Evolutionary conservation across 2,113 vertebrate species (phyloP).

Genomic region (Sprattus sprattus): DNA sequence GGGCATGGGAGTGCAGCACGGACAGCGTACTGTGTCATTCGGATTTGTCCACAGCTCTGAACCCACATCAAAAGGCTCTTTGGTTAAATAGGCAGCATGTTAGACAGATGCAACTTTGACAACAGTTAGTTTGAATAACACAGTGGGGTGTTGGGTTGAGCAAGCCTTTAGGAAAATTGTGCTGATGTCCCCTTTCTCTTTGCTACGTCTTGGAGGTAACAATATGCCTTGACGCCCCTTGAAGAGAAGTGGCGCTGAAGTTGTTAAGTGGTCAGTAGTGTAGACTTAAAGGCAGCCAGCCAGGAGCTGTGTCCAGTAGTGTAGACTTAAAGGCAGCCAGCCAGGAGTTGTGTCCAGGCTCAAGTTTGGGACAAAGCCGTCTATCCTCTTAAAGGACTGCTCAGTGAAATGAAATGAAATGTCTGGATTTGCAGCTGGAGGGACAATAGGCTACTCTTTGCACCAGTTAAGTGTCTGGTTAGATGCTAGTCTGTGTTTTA

Average conservation of each 20-base stretch:
- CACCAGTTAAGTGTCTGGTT: too few relatives aligned
- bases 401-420: not conserved
- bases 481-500: not conserved
- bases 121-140: not conserved
- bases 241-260: not conserved
- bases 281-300: not conserved
- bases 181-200: not conserved
- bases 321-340: not conserved
- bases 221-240: not conserved
- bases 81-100: not conserved
- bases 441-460: not conserved
- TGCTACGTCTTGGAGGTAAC: not conserved
- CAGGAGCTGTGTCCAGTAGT: not conserved
- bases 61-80: not conserved
- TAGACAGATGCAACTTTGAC: not conserved
- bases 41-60: not conserved
- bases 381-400: not conserved
- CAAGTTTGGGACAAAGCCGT: not conserved
- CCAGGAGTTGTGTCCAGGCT: not conserved
- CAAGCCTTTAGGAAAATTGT: not conserved
- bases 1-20: not conserved
- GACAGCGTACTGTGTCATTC: not conserved
- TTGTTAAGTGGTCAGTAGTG: not conserved
- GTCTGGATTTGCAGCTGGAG: not conserved
- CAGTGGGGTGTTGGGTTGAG: not conserved